Base-by-base conservation (phyloP, 53 echinoderm and acorn worm species). In the Henricia sp. region DNA sequence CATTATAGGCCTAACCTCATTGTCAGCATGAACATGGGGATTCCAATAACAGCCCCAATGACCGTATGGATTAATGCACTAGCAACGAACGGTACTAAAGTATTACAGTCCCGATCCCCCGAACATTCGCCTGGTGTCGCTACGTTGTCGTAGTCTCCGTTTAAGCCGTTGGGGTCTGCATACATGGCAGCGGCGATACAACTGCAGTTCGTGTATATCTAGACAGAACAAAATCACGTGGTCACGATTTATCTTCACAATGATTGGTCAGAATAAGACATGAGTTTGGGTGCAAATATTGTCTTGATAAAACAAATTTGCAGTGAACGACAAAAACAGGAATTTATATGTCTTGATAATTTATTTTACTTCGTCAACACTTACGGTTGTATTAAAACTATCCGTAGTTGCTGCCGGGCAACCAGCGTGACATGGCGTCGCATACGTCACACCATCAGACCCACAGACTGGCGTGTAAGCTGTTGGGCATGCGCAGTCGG, bases 401-500 rank as follows among this genome's bases (percentile, higher is more conserved):
- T 53, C 74, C 36, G 29, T 25, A 23, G 21, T 52, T 20, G 37
- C 37, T 35, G 64, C 64, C 50, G 64, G 80, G 84, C 91, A 91
- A 44, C 91, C 91, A 50, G 91, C 91, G 55, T 88, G 76, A 52
- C 91, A 91, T 30, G 88, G 88, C 23, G 88, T 84, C 21, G 63
- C 75, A 65, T 91, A 91, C 44, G 91, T 91, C 3, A 83, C 70
- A 30, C 88, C 84, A 53, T 91, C 88, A 33, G 56, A 67, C 16
- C 88, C 88, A 73, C 91, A 91, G 28, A 91, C 44, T 27, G 91
- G 91, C 28, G 71, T 57, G 75, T 88, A 91, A 25, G 68, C 50
- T 27, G 57, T 52, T 14, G 88, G 58, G 62, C 91, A 91, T 70
- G 73, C 59, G 44, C 91, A 91, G 58, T 86, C 37, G 17, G 55